phyloP scores from a whole-genome alignment of 2,113 vertebrate species.

The Lethenteron reissneri region DNA sequence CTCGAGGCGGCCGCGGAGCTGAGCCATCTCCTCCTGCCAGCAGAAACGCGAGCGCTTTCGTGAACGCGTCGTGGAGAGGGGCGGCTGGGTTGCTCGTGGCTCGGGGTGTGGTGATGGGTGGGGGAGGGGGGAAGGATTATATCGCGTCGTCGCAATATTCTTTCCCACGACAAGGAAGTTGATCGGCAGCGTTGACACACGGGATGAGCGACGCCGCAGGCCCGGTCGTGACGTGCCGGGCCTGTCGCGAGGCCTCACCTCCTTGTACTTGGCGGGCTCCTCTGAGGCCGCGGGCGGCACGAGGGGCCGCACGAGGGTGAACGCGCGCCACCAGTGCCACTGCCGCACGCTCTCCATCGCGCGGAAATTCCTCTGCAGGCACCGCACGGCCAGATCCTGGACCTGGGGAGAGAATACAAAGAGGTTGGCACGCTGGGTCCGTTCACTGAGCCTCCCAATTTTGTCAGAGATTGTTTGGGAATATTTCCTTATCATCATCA shows the following conservation, averaged over 20 bases:
- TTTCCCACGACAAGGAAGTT: too few relatives aligned
- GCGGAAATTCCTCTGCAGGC: constrained; percentile 93
- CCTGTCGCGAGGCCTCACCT: constrained; percentile 29
- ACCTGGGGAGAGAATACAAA: constrained; percentile 27
- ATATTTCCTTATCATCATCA: too few relatives aligned
- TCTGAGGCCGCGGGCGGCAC: constrained; percentile 82
- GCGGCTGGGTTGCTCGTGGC: too few relatives aligned
- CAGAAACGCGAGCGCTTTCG: neutral
- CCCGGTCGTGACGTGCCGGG: too few relatives aligned
- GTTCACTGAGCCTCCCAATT: too few relatives aligned
- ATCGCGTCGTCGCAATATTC: too few relatives aligned
- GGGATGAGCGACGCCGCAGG: too few relatives aligned
- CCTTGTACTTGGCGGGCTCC: constrained; percentile 73
- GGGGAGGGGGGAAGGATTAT: too few relatives aligned
- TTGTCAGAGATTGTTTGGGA: too few relatives aligned
- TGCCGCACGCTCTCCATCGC: constrained; percentile 76
- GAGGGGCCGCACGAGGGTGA: constrained; percentile 67
- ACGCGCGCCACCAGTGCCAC: constrained; percentile 92
- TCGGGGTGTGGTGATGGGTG: too few relatives aligned
- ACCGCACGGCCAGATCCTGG: constrained; percentile 81
- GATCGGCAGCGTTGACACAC: too few relatives aligned
- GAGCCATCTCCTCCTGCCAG: constrained; percentile 71
- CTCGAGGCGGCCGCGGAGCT: constrained; percentile 58
- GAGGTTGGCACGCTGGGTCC: too few relatives aligned
- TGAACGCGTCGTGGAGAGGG: neutral